Conservation (phyloP, 1,140 invertebrate species). For the Chironomus tepperi region DNA sequence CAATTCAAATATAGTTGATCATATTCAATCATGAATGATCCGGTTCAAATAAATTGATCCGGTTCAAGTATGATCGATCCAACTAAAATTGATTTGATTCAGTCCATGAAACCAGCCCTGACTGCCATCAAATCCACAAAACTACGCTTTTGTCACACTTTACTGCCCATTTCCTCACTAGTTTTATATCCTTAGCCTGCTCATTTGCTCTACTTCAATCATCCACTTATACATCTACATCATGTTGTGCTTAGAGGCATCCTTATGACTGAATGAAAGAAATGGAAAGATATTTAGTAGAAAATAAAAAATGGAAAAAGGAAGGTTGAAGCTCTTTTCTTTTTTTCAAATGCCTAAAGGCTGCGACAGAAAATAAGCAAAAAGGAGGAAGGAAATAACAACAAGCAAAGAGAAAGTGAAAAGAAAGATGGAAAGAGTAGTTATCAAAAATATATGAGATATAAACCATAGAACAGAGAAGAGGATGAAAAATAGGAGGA, state of each 20-base stretch:
- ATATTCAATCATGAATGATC: too few relatives aligned
- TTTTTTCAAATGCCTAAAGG: not conserved
- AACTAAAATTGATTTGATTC: too few relatives aligned
- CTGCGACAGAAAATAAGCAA: not conserved
- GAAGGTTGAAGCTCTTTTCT: not conserved
- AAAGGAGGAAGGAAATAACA: conserved; percentile 3
- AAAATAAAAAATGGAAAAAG: not conserved
- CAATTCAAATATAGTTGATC: too few relatives aligned
- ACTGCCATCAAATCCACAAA: too few relatives aligned
- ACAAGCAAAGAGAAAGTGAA: not conserved
- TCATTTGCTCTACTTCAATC: too few relatives aligned
- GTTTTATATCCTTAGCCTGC: too few relatives aligned
- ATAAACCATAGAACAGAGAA: not conserved
- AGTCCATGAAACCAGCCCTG: too few relatives aligned
- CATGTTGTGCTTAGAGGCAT: conserved; percentile 12
- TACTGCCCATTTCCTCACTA: too few relatives aligned
- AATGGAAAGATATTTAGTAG: not conserved
- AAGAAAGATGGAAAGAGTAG: not conserved
- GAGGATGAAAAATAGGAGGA: not conserved
- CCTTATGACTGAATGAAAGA: not conserved
- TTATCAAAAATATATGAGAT: conserved; percentile 6
- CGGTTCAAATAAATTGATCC: too few relatives aligned
- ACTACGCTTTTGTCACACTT: too few relatives aligned
- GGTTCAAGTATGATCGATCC: too few relatives aligned
- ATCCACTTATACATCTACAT: not conserved